phyloP scores from a whole-genome alignment of 2,888 invertebrate species.

The Tetanocera ferruginea region DNA sequence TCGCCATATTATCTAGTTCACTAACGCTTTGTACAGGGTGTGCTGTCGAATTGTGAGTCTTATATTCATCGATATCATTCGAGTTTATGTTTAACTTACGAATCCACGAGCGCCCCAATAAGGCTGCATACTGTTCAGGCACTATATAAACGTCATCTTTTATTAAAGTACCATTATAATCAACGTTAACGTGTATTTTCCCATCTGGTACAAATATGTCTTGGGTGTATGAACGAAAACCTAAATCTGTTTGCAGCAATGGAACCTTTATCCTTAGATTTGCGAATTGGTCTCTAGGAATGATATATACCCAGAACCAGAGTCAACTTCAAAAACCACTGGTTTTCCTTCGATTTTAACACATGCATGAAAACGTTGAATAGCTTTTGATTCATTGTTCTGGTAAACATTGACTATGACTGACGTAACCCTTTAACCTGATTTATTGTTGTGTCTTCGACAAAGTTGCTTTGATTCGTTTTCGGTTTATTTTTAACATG shows the following conservation, averaged over 20 bases:
- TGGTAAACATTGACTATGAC: background rate
- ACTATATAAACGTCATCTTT: background rate
- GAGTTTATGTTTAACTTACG: conserved; percentile 18
- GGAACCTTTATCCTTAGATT: background rate
- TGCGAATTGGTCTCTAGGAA: background rate
- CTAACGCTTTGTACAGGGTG: too few species aligned
- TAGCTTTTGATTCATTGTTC: background rate
- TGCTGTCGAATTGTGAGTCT: too few species aligned
- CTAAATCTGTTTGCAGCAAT: background rate
- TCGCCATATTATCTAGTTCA: too few species aligned
- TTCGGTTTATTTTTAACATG: background rate
- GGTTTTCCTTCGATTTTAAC: background rate
- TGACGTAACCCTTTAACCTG: background rate
- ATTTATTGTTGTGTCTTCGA: background rate
- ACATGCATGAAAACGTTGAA: background rate
- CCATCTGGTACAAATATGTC: conserved; percentile 38
- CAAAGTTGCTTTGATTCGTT: background rate
- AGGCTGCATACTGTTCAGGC: background rate
- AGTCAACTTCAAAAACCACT: background rate
- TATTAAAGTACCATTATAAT: background rate
- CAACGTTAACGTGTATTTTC: conserved; percentile 34
- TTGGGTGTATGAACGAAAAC: conserved; percentile 34
- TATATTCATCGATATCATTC: conserved; percentile 18
- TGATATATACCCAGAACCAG: conserved; percentile 4
- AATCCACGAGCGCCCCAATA: background rate